These are phyloP conservation scores for Chromoteleia sp. DNA, from an alignment of 2,888 invertebrate genomes.

Conservation along the genomic window DNA sequence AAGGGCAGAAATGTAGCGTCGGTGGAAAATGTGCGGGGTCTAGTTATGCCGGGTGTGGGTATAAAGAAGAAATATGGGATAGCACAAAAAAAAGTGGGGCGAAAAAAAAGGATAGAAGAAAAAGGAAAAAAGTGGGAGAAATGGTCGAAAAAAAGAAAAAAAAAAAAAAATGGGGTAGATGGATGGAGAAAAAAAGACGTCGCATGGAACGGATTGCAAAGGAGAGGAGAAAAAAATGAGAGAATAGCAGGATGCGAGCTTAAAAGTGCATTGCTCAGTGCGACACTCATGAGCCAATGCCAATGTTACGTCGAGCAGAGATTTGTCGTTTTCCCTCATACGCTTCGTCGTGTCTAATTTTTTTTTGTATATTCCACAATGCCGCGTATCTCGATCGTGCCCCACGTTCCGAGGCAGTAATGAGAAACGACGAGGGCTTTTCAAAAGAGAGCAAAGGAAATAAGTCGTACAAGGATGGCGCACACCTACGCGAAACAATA, in stretches of 20 bases:
- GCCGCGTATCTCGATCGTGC: slow-evolving; percentile 69
- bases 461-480: slow-evolving; percentile 68
- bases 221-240: slow-evolving; percentile 1
- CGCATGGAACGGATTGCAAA: background rate
- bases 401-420: slow-evolving; percentile 66
- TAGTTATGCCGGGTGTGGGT: no score
- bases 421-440: slow-evolving; percentile 70
- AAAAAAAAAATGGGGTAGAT: background rate
- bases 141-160: background rate
- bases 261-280: slow-evolving; percentile 51
- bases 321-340: slow-evolving; percentile 64
- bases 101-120: background rate
- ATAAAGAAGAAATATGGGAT: background rate
- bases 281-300: slow-evolving; percentile 65
- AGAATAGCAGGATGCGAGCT: slow-evolving; percentile 37
- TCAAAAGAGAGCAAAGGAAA: slow-evolving; percentile 68
- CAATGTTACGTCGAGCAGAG: slow-evolving; percentile 63
- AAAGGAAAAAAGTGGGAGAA: background rate
- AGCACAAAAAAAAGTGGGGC: background rate
- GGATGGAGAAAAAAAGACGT: background rate
- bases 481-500: slow-evolving; percentile 71
- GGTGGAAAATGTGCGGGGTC: no score
- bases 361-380: slow-evolving; percentile 68
- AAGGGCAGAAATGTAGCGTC: background rate
- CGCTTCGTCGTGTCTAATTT: slow-evolving; percentile 66